Percentiles rank a stretch among this genome's conserved stretches.
These are phyloP conservation scores for Myotis planiceps DNA, from an alignment of 2,797 vertebrate species.

Conservation along the genomic window DNA sequence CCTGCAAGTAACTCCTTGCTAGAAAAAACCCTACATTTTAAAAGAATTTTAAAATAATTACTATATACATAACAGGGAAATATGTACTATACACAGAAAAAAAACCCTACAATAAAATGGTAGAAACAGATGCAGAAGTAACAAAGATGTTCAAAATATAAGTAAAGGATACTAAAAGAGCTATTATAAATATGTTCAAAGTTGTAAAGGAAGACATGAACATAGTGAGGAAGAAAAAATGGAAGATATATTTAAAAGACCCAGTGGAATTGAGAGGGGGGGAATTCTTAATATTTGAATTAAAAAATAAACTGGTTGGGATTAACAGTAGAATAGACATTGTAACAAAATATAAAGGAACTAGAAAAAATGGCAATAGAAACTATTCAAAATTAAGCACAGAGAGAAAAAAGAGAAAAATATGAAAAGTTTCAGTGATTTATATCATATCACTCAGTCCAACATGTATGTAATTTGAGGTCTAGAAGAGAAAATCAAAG, in stretches of 20 bases:
- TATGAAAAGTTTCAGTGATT: neutral
- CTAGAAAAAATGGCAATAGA: neutral
- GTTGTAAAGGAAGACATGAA: neutral
- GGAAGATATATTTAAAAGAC: neutral
- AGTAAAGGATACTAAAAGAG: neutral
- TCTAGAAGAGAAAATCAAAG: neutral
- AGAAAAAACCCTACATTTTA: neutral
- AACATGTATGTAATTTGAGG: neutral
- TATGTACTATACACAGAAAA: neutral
- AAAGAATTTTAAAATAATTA: neutral
- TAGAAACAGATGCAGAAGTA: neutral
- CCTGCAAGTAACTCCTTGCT: neutral
- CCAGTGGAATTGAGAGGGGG: neutral
- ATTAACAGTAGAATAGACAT: neutral
- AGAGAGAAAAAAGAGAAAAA: neutral
- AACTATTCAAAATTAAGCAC: neutral
- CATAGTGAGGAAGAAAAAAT: neutral
- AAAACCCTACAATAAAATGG: neutral
- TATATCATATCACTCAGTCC: neutral
- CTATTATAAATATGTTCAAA: neutral
- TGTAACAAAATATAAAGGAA: constrained; percentile 2
- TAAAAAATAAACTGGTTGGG: neutral
- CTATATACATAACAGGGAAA: neutral
- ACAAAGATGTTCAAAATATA: neutral
- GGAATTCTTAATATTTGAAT: neutral